Percentiles rank a stretch among this genome's conserved stretches.
Conservation (phyloP, 2,888 invertebrate species). For the Agrochola lychnidis region DNA sequence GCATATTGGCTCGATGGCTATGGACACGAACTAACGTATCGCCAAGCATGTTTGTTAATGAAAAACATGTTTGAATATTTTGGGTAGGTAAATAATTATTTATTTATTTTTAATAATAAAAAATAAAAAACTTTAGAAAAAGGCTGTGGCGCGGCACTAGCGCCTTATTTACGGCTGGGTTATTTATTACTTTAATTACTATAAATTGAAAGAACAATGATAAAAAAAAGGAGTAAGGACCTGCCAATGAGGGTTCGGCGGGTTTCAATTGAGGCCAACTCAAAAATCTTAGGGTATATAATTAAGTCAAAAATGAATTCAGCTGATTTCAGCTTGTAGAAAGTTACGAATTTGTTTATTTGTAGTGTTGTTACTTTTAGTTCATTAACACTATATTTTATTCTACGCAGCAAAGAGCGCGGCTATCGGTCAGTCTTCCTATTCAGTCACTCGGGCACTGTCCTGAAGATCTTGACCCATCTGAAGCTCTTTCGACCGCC, state of each 20-base stretch:
- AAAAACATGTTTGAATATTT: slow-evolving; percentile 93
- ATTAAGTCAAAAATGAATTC: too few species aligned
- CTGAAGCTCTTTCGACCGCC: slow-evolving; percentile 93
- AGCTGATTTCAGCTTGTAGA: neutral
- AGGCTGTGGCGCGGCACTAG: too few species aligned
- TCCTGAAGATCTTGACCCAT: slow-evolving; percentile 94
- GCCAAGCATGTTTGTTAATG: slow-evolving; percentile 94
- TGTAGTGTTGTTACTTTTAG: neutral
- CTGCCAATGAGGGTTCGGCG: too few species aligned
- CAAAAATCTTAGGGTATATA: too few species aligned
- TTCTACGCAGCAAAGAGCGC: slow-evolving; percentile 70
- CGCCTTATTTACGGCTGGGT: too few species aligned
- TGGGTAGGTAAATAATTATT: slow-evolving; percentile 91
- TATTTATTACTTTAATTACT: too few species aligned
- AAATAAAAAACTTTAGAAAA: too few species aligned
- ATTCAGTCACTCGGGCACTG: slow-evolving; percentile 96
- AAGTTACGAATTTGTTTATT: neutral
- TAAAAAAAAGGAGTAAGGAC: too few species aligned
- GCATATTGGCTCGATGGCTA: slow-evolving; percentile 96
- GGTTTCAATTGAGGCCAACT: too few species aligned
- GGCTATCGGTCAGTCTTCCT: slow-evolving; percentile 91
- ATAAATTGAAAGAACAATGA: too few species aligned
- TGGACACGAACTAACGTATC: slow-evolving; percentile 93
- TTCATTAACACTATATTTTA: slow-evolving; percentile 2
- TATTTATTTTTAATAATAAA: neutral